These are phyloP conservation scores for Mastigias papua DNA, from an alignment of 30 jellyfish, hydroid and myxozoan genomes.

Conservation along the genomic window DNA sequence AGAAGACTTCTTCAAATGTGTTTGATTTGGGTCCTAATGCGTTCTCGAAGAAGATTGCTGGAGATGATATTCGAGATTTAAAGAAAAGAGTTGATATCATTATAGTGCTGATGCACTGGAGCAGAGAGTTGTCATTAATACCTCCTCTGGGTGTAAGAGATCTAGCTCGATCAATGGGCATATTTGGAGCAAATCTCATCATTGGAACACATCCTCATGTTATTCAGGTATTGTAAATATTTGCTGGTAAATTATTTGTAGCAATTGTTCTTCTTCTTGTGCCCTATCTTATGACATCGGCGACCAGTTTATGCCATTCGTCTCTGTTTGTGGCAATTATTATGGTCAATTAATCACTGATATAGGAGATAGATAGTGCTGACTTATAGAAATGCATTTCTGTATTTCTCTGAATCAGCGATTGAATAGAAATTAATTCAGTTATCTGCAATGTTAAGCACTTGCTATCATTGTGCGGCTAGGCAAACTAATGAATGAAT, in stretches of 20 bases:
- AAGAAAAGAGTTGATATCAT: conserved; percentile 68
- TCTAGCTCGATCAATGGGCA: conserved; percentile 56
- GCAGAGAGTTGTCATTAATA: conserved; percentile 76
- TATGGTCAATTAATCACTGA: too few species aligned
- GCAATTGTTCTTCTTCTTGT: background rate
- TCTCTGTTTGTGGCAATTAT: too few species aligned
- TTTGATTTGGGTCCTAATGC: conserved; percentile 47
- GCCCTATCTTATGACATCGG: too few species aligned
- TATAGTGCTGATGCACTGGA: conserved; percentile 88
- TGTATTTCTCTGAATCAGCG: background rate
- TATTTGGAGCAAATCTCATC: conserved; percentile 80
- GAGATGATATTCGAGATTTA: conserved; percentile 41
- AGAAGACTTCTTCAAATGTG: background rate
- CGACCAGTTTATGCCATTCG: too few species aligned
- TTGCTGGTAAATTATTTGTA: background rate
- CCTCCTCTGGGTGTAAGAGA: conserved; percentile 85
- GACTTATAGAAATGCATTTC: background rate
- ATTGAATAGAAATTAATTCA: background rate
- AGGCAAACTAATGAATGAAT: too few species aligned
- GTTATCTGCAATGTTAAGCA: background rate
- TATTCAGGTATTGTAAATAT: conserved; percentile 68
- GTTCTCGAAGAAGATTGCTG: conserved; percentile 14
- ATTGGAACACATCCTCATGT: conserved; percentile 95
- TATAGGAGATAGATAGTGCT: background rate
- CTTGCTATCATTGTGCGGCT: too few species aligned